Percentiles rank a stretch among this genome's conserved stretches.
phyloP scores from a whole-genome alignment of 2,113 vertebrate species.

The Corythaeola cristata region DNA sequence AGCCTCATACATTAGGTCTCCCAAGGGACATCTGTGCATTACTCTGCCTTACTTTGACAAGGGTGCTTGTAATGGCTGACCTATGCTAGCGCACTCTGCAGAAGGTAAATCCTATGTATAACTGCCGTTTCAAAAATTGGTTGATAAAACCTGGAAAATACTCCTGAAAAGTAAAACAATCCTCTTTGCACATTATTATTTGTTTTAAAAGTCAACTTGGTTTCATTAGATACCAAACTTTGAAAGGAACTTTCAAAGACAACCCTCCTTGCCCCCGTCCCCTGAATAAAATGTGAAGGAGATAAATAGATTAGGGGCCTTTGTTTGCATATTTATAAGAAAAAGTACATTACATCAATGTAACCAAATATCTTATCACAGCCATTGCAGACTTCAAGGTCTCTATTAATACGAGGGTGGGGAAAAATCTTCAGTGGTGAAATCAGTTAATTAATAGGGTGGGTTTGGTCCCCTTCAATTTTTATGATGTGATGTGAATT shows the following conservation, averaged over 20 bases:
- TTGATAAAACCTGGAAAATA: background rate
- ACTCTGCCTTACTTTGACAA: background rate
- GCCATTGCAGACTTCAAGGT: slow-evolving; percentile 9
- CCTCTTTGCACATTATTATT: background rate
- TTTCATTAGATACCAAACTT: background rate
- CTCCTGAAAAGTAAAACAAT: background rate
- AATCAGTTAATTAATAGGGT: background rate
- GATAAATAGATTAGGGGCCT: slow-evolving; percentile 53
- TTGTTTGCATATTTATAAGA: slow-evolving; percentile 58
- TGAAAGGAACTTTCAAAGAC: slow-evolving; percentile 49
- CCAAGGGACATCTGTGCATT: background rate
- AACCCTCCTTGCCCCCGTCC: background rate
- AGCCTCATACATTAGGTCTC: background rate
- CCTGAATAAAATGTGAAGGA: slow-evolving; percentile 50
- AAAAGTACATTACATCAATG: slow-evolving; percentile 50
- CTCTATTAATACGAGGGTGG: slow-evolving; percentile 27
- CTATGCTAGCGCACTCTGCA: background rate
- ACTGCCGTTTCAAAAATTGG: background rate
- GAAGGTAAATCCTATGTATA: background rate
- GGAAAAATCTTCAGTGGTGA: background rate
- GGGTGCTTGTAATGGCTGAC: background rate
- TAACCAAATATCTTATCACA: slow-evolving; percentile 48
- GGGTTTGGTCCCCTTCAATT: background rate
- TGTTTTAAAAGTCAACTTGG: background rate
- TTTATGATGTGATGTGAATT: background rate